These are phyloP conservation scores for Xestia rhomboidea DNA, from an alignment of 2,888 invertebrate genomes.

Conservation along the genomic window DNA sequence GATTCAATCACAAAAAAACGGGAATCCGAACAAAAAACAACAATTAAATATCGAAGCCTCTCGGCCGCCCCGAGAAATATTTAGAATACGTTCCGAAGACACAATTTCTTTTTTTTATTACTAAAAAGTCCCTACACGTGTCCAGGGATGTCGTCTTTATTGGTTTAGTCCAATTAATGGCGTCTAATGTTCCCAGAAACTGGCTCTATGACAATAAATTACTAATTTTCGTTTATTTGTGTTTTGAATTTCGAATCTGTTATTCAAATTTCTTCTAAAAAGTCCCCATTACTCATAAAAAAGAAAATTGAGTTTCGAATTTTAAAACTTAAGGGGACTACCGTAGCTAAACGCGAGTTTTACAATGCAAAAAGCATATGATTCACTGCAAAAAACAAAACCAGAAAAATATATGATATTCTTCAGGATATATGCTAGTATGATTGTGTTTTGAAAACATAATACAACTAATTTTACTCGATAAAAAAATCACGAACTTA, in stretches of 20 bases:
- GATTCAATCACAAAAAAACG: constrained; percentile 90
- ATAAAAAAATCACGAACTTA: too few relatives aligned
- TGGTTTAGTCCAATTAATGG: constrained; percentile 89
- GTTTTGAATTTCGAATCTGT: constrained; percentile 66
- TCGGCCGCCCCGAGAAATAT: constrained; percentile 87
- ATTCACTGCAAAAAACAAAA: too few relatives aligned
- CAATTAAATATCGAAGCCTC: constrained; percentile 86
- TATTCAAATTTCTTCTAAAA: constrained; percentile 61
- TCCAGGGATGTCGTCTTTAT: constrained; percentile 88
- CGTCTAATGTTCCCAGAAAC: constrained; percentile 84
- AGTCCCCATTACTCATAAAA: constrained; percentile 50
- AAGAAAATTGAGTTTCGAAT: constrained; percentile 46
- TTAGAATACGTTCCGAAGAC: constrained; percentile 83
- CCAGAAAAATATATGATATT: too few relatives aligned
- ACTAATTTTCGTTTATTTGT: constrained; percentile 80
- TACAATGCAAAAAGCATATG: too few relatives aligned
- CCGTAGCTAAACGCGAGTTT: too few relatives aligned
- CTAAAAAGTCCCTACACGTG: constrained; percentile 83
- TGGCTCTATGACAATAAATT: constrained; percentile 80
- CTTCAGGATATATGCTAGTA: too few relatives aligned
- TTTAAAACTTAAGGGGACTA: too few relatives aligned
- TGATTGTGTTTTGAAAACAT: too few relatives aligned
- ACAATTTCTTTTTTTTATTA: constrained; percentile 73
- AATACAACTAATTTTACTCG: too few relatives aligned
- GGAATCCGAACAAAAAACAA: constrained; percentile 90